Percentiles rank a stretch among this genome's conserved stretches.
These are phyloP conservation scores for Sarcophaga subvicina DNA, from an alignment of 2,888 invertebrate genomes.

Conservation along the genomic window DNA sequence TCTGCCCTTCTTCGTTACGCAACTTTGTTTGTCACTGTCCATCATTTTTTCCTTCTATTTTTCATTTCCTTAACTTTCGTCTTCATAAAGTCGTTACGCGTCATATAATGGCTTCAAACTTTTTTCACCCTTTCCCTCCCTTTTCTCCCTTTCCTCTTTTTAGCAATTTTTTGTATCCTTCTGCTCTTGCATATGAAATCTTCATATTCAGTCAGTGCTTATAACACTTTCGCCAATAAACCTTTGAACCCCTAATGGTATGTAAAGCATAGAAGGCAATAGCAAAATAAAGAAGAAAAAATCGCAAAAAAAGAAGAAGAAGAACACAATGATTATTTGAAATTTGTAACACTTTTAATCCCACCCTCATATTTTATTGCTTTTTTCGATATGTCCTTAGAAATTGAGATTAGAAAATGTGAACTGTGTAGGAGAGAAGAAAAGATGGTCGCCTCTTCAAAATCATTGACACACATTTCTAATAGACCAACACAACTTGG, in stretches of 20 bases:
- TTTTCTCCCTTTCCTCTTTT: too few species aligned
- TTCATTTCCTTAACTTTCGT: conserved; percentile 63
- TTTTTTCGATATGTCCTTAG: conserved; percentile 18
- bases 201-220: not conserved
- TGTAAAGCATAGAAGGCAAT: not conserved
- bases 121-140: not conserved
- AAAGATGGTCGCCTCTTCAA: not conserved
- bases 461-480: conserved; percentile 51
- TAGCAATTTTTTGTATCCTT: not conserved
- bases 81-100: conserved; percentile 71
- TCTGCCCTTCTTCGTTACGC: not conserved
- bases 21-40: conserved; percentile 33
- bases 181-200: not conserved
- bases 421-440: not conserved
- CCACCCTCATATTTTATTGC: not conserved
- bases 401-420: conserved; percentile 17
- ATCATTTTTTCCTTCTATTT: conserved; percentile 20
- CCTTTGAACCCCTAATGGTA: conserved; percentile 2
- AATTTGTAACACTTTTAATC: not conserved
- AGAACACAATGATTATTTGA: not conserved
- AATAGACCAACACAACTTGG: not conserved
- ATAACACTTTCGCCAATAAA: conserved; percentile 14
- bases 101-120: conserved; percentile 51
- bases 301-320: not conserved
- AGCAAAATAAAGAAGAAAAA: not conserved